A percentile compares a stretch with the other conserved stretches of the same genome.
Conservation (phyloP, 2,113 vertebrate genomes). For the Ptilorrhoa leucosticta region DNA sequence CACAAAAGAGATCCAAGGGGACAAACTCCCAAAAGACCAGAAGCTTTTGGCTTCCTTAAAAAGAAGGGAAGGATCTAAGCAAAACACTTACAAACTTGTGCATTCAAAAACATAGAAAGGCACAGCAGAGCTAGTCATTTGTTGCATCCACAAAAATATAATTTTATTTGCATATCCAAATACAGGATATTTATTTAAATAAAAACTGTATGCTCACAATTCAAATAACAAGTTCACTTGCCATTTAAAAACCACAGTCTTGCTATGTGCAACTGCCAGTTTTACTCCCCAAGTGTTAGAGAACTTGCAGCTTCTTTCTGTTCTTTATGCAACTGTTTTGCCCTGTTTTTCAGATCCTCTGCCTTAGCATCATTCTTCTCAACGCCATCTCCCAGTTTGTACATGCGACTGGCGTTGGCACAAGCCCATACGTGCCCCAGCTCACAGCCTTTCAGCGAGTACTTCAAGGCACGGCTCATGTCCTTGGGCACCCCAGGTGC, state of each 20-base stretch:
- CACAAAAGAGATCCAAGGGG: not conserved
- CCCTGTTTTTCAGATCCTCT: conserved; percentile 87
- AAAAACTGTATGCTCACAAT: not conserved
- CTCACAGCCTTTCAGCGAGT: conserved; percentile 85
- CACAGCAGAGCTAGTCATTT: not conserved
- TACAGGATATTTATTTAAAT: not conserved
- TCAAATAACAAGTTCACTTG: not conserved
- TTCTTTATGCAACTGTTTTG: conserved; percentile 79
- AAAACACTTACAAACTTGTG: not conserved
- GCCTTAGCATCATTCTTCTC: conserved; percentile 85
- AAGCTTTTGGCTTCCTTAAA: not conserved
- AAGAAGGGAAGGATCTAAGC: not conserved
- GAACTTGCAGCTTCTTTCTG: conserved; percentile 70
- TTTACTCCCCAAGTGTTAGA: conserved; percentile 69
- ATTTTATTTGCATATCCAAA: conserved; percentile 38
- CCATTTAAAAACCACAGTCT: not conserved
- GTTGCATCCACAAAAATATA: not conserved
- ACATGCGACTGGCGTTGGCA: conserved; percentile 95
- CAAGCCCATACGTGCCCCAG: conserved; percentile 92
- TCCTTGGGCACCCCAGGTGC: conserved; percentile 77
- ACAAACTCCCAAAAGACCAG: not conserved
- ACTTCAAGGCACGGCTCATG: conserved; percentile 84
- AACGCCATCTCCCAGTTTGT: conserved; percentile 87
- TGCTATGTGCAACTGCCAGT: not conserved
- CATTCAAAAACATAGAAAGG: not conserved